These are phyloP conservation scores for Steinernema feltiae DNA, from an alignment of 1,140 invertebrate genomes.

Conservation along the genomic window DNA sequence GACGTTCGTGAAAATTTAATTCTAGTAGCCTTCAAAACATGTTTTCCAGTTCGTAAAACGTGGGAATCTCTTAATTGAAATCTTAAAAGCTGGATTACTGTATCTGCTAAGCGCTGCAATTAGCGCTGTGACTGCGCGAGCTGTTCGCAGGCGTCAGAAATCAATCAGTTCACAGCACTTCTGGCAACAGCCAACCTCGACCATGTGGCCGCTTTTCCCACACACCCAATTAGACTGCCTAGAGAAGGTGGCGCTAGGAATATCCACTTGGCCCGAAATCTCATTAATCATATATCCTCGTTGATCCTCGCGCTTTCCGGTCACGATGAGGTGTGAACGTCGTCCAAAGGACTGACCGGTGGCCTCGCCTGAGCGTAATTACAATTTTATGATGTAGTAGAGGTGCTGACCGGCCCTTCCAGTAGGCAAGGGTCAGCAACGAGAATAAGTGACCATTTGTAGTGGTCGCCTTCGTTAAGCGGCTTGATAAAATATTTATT, in stretches of 20 bases:
- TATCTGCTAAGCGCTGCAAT: conserved; percentile 1
- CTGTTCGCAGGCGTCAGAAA: conserved; percentile 5
- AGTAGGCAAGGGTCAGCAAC: too few relatives aligned
- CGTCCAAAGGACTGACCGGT: background rate
- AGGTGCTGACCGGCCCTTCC: background rate
- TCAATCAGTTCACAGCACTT: conserved; percentile 13
- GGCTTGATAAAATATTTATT: conserved; percentile 6
- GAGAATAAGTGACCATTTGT: background rate
- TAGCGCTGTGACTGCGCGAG: background rate
- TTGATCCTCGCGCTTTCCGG: background rate
- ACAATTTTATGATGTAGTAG: background rate
- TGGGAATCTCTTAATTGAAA: background rate
- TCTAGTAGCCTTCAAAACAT: background rate
- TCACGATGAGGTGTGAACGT: conserved; percentile 7
- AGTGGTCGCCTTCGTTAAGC: background rate
- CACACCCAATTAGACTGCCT: conserved; percentile 13
- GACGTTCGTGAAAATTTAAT: background rate
- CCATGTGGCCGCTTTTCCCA: conserved; percentile 10
- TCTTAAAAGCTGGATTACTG: background rate
- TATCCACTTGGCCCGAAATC: conserved; percentile 11
- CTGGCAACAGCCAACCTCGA: background rate
- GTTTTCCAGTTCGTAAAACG: background rate
- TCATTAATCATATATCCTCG: conserved; percentile 12
- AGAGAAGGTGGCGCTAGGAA: background rate
- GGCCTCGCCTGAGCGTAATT: background rate